Evolutionary conservation across 2,797 vertebrate genomes (phyloP), one percentile per base, ranked within the genome.

Genomic region (Microctenopoma steveboyesi): DNA sequence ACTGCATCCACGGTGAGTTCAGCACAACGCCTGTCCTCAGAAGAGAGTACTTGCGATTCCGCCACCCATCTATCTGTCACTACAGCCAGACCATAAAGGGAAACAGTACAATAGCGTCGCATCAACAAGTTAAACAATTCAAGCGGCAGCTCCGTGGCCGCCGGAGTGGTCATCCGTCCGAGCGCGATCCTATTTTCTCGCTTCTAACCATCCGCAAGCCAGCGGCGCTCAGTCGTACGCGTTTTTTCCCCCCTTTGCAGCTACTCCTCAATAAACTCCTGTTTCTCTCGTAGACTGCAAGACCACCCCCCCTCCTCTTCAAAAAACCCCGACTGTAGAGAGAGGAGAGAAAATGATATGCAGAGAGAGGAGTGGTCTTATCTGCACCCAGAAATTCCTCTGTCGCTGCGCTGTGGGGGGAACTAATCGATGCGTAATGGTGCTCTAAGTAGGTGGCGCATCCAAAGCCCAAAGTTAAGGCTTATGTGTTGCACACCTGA

Each of bases 101-200:
- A 72, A 83, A 74, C 62, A 28, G 60, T 30, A 64, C 55, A 69
- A 81, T 72, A 81, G 57, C 88, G 86, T 76, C 78, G 91, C 87
- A 92, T 93, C 92, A 93, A 93, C 92, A 93, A 93, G 92, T 93
- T 93, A 89, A 88, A 91, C 84, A 92, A 90, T 88, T 74, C 71
- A 65, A 72, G 74, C 70, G 59, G 71, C 83, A 86, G 88, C 88
- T 87, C 76, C 75, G 61, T 77, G 13, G 67, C 79, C 62, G 33
- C 46, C 4, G 65, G 72, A 73, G 77, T 22, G 73, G 59, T 83
- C 69, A 57, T 69, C 62, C 64, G 69, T 86, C 78, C 79, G 12
- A 64, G 76, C 72, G 69, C 68, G 56, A 75, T 46, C 56, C 49
- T 64, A 45, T 59, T 53, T 33, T 9, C 67, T 64, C 61, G 78